These are phyloP conservation scores for Periphyllus acericola DNA, from an alignment of 2,888 invertebrate species.

Conservation along the genomic window DNA sequence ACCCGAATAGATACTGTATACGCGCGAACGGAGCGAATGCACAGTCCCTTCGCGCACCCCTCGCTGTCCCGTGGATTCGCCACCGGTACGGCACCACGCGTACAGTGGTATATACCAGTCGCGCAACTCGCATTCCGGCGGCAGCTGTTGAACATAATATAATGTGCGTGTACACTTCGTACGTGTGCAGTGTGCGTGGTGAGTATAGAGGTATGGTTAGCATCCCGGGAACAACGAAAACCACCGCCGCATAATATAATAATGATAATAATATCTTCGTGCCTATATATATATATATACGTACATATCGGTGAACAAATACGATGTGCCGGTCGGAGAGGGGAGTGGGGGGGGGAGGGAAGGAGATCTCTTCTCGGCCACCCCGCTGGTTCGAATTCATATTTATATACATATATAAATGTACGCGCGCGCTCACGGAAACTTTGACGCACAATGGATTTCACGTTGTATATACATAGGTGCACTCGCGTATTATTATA, in stretches of 20 bases:
- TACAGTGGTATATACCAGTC: no score
- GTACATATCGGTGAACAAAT: no score
- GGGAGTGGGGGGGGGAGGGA: no score
- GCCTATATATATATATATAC: no score
- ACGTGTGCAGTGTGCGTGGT: no score
- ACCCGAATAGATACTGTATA: not conserved
- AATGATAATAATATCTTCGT: not conserved
- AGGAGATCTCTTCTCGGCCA: not conserved
- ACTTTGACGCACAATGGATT: not conserved
- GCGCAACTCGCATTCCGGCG: not conserved
- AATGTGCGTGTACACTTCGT: no score
- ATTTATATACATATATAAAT: no score
- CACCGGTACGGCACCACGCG: no score
- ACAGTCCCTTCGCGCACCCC: not conserved
- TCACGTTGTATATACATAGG: not conserved
- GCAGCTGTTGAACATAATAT: not conserved
- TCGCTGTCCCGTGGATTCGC: not conserved
- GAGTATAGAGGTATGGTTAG: no score
- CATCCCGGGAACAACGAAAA: not conserved
- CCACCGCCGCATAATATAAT: not conserved
- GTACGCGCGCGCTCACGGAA: not conserved
- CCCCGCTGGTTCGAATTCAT: not conserved
- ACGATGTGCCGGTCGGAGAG: no score
- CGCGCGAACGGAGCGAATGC: no score
- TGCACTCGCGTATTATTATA: no score